Percentiles rank a stretch among this genome's conserved stretches.
Conservation (phyloP, 1,140 invertebrate species). For the Drosophila nigromelanica region DNA sequence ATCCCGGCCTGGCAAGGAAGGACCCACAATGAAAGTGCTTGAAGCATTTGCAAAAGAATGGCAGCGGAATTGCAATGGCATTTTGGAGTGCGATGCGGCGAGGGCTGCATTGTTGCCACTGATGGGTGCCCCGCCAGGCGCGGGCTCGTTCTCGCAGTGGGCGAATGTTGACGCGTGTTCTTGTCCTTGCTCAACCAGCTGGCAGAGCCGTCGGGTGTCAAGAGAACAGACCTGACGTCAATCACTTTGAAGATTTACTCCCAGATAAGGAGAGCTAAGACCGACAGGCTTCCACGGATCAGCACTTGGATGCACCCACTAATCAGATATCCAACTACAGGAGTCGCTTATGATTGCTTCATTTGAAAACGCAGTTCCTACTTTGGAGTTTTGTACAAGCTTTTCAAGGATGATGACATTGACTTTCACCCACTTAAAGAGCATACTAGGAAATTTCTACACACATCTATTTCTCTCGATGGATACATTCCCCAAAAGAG, state of each 20-base stretch:
- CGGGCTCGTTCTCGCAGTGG: neutral
- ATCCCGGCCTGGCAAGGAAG: conserved; percentile 19
- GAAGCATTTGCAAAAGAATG: conserved; percentile 66
- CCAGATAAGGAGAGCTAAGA: conserved; percentile 21
- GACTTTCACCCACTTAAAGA: too few species aligned
- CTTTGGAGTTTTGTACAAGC: too few species aligned
- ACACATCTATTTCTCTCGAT: too few species aligned
- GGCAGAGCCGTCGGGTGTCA: conserved; percentile 32
- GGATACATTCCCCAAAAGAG: too few species aligned
- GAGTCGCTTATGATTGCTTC: too few species aligned
- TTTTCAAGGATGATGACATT: too few species aligned
- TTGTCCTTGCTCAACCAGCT: conserved; percentile 74
- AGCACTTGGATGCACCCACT: neutral
- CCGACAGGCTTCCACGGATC: conserved; percentile 22
- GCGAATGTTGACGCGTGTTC: conserved; percentile 47
- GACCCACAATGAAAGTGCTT: conserved; percentile 62
- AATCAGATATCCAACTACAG: neutral
- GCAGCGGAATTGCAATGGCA: conserved; percentile 73
- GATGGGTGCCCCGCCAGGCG: conserved; percentile 26
- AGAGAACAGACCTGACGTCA: conserved; percentile 44
- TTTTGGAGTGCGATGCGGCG: conserved; percentile 44
- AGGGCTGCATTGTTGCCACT: conserved; percentile 48
- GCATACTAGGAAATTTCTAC: too few species aligned
- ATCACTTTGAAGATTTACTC: conserved; percentile 68
- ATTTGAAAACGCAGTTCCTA: too few species aligned